phyloP scores from a whole-genome alignment of 1,140 invertebrate species.

The Scaptodrosophila lebanonensis region DNA sequence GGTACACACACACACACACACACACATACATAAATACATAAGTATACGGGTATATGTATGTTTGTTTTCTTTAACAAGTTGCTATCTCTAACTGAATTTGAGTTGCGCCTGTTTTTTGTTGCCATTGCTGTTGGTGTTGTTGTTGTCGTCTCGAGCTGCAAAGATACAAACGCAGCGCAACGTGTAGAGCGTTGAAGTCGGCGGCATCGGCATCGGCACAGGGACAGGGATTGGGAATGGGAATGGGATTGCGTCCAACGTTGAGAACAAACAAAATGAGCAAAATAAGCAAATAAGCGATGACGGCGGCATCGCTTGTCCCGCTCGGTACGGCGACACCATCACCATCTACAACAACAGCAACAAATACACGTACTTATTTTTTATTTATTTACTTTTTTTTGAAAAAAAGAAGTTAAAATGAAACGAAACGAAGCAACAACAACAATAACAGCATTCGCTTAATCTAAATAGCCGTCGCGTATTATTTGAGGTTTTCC shows the following conservation, averaged over 20 bases:
- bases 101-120: no score
- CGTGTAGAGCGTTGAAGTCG: no score
- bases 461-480: slow-evolving; percentile 73
- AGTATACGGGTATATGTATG: slow-evolving; percentile 32
- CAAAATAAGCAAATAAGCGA: slow-evolving; percentile 64
- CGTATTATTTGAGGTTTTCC: slow-evolving; percentile 72
- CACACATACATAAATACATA: background rate
- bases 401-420: slow-evolving; percentile 2
- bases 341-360: slow-evolving; percentile 23
- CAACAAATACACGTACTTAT: slow-evolving; percentile 28
- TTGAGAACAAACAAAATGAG: slow-evolving; percentile 67
- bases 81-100: slow-evolving; percentile 35
- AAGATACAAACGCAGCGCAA: slow-evolving; percentile 35
- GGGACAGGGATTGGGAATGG: slow-evolving; percentile 12
- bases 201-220: slow-evolving; percentile 1
- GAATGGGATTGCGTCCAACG: slow-evolving; percentile 16
- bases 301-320: slow-evolving; percentile 32
- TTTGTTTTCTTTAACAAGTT: slow-evolving; percentile 61
- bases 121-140: no score
- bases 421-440: slow-evolving; percentile 42
- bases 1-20: background rate
- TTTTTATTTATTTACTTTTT: no score
- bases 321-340: slow-evolving; percentile 2
- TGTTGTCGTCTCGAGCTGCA: slow-evolving; percentile 21
- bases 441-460: slow-evolving; percentile 60